phyloP scores from a whole-genome alignment of 1,140 invertebrate genomes.

The Thaumatotibia leucotreta region DNA sequence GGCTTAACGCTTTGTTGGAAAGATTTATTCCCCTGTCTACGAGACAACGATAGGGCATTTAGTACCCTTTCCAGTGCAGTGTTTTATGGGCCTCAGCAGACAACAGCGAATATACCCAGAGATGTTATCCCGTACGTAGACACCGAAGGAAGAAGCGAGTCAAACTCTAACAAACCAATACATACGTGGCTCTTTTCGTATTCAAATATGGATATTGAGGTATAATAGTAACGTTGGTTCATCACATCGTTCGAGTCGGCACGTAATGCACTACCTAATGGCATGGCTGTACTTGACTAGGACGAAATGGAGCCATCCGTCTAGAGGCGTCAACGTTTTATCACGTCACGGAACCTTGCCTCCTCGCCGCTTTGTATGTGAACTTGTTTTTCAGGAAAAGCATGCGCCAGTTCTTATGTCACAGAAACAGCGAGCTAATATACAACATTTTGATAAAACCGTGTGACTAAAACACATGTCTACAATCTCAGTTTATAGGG shows the following conservation, averaged over 20 bases:
- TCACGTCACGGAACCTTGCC: background rate
- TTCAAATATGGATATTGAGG: too few relatives aligned
- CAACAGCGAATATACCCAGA: background rate
- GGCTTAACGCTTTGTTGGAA: background rate
- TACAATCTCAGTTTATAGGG: background rate
- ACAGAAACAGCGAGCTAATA: background rate
- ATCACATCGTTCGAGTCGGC: background rate
- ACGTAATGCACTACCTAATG: background rate
- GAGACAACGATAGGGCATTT: constrained; percentile 10
- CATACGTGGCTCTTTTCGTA: background rate
- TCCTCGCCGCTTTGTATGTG: background rate
- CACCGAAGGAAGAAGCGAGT: background rate
- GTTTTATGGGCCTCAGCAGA: background rate
- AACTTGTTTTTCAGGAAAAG: background rate
- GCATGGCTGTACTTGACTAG: background rate
- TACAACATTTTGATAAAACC: background rate
- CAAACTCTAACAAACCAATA: background rate
- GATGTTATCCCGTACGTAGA: background rate
- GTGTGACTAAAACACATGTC: background rate
- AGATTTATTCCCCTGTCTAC: background rate
- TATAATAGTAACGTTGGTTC: background rate
- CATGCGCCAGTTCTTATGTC: background rate
- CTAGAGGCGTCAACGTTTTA: background rate
- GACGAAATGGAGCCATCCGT: constrained; percentile 3
- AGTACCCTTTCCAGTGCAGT: background rate